These are phyloP conservation scores for Tillus elongatus DNA, from an alignment of 2,888 invertebrate genomes.

Conservation along the genomic window DNA sequence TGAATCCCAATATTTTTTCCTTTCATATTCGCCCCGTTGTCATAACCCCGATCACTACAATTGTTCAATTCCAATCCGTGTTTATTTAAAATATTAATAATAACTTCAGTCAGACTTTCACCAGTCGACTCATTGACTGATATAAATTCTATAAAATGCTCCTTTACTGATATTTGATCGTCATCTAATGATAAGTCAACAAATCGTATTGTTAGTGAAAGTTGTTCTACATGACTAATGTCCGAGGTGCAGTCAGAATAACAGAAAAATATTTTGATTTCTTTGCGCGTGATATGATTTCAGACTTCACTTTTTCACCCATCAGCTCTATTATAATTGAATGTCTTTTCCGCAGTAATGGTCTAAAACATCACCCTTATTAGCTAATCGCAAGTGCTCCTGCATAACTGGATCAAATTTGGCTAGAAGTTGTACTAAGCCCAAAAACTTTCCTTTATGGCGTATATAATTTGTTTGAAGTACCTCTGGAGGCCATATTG, in stretches of 20 bases:
- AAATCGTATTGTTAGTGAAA: constrained; percentile 26
- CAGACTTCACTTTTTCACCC: constrained; percentile 23
- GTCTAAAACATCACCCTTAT: constrained; percentile 24
- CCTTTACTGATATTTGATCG: constrained; percentile 19
- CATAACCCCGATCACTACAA: constrained; percentile 32
- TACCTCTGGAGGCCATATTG: constrained; percentile 29
- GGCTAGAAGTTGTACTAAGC: constrained; percentile 29
- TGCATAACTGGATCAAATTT: constrained; percentile 32
- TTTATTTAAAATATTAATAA: constrained; percentile 26
- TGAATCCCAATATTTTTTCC: constrained; percentile 31
- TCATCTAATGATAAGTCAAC: constrained; percentile 19
- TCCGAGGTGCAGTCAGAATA: constrained; percentile 24
- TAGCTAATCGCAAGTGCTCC: constrained; percentile 27
- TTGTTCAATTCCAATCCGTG: constrained; percentile 24
- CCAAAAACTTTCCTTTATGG: constrained; percentile 31
- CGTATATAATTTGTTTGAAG: constrained; percentile 28
- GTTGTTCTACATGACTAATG: constrained; percentile 28
- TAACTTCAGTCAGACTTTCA: constrained; percentile 23
- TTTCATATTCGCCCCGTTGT: constrained; percentile 33
- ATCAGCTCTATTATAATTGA: constrained; percentile 30
- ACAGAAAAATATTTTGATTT: constrained; percentile 27
- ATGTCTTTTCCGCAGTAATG: constrained; percentile 31
- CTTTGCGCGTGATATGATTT: constrained; percentile 21
- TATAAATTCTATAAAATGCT: constrained; percentile 17
- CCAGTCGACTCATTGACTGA: constrained; percentile 16